Percentiles rank a stretch among this genome's conserved stretches.
These are phyloP conservation scores for Electrona antarctica DNA, from an alignment of 2,113 vertebrate genomes.

Conservation along the genomic window DNA sequence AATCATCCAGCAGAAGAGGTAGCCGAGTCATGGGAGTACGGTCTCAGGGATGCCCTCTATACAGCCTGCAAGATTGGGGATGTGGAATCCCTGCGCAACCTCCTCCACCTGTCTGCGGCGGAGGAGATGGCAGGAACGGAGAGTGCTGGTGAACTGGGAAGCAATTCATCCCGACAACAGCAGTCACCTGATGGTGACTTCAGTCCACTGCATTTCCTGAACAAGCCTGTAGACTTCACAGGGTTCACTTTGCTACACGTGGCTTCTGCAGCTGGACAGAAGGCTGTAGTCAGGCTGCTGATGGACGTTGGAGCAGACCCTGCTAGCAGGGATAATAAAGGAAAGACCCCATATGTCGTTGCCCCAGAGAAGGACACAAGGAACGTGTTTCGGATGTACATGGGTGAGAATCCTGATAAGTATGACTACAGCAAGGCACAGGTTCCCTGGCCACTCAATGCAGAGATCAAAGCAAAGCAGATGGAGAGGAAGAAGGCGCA, in stretches of 20 bases:
- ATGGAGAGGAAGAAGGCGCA: constrained; percentile 85
- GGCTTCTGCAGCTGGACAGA: constrained; percentile 87
- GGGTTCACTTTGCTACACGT: constrained; percentile 91
- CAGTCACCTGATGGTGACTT: not conserved
- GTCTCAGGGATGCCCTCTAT: constrained; percentile 81
- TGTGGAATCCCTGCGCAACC: constrained; percentile 61
- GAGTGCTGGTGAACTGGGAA: constrained; percentile 16
- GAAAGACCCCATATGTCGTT: constrained; percentile 84
- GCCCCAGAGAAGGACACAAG: constrained; percentile 87
- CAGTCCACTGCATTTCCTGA: constrained; percentile 75
- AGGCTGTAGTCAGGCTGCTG: constrained; percentile 79
- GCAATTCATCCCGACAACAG: not conserved
- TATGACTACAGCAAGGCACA: constrained; percentile 89
- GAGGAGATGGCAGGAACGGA: not conserved
- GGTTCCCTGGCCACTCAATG: constrained; percentile 88
- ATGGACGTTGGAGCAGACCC: constrained; percentile 88
- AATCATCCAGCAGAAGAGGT: constrained; percentile 36
- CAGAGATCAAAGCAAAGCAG: constrained; percentile 86
- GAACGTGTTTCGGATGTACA: constrained; percentile 89
- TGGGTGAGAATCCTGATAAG: constrained; percentile 88
- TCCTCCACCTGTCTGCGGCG: constrained; percentile 63
- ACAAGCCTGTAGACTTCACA: constrained; percentile 76
- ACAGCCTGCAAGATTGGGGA: constrained; percentile 91
- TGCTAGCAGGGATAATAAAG: constrained; percentile 83
- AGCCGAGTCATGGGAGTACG: constrained; percentile 67